Evolutionary conservation across 30 jellyfish, hydroid and myxozoan genomes (phyloP).

Genomic region (Cassiopea xamachana): DNA sequence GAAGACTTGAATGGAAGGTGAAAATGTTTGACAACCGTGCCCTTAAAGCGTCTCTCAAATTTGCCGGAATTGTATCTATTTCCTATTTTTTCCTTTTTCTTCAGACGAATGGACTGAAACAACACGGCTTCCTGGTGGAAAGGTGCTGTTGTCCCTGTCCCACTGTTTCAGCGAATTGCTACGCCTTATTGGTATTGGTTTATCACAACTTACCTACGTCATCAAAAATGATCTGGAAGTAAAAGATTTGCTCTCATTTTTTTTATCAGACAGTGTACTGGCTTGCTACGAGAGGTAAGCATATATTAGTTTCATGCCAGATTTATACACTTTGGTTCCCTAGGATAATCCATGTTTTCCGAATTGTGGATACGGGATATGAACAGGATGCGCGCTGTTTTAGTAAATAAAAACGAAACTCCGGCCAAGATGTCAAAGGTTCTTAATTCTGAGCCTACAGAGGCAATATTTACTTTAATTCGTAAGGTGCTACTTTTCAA

Average conservation of each 20-base stretch:
- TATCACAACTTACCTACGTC: constrained; percentile 86
- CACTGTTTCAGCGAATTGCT: constrained; percentile 88
- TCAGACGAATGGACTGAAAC: constrained; percentile 82
- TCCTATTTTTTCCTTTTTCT: neutral
- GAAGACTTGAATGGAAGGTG: too few species aligned
- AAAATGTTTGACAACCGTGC: too few species aligned
- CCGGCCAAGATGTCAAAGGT: too few species aligned
- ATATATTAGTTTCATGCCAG: too few species aligned
- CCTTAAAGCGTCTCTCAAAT: too few species aligned
- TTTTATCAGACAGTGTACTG: constrained; percentile 93
- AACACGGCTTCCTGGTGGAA: constrained; percentile 91
- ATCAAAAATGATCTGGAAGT: constrained; percentile 71
- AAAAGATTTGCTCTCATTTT: constrained; percentile 89
- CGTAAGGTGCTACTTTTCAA: too few species aligned
- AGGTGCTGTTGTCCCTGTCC: constrained; percentile 74
- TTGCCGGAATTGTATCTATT: too few species aligned
- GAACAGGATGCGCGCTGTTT: too few species aligned
- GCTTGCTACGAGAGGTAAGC: constrained; percentile 95
- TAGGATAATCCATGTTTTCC: neutral
- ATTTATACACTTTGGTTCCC: neutral
- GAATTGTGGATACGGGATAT: neutral
- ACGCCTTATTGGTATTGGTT: constrained; percentile 77
- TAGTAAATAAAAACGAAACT: too few species aligned
- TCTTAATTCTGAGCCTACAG: too few species aligned
- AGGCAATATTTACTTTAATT: too few species aligned